Conservation (phyloP, 1,140 invertebrate species). For the Glossosoma conforme region DNA sequence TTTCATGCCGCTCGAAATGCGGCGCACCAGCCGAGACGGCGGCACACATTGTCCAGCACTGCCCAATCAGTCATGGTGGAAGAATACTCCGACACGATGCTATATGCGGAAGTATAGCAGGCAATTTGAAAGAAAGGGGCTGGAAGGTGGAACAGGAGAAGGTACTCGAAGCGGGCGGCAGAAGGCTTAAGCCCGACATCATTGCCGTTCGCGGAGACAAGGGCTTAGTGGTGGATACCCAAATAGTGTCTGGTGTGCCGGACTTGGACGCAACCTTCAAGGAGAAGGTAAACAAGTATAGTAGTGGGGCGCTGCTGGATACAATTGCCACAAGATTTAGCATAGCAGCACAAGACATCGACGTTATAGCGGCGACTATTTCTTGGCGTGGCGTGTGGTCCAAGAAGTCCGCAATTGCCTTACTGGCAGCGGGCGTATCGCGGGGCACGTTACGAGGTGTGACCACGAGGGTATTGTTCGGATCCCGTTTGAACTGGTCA, state of each 20-base stretch:
- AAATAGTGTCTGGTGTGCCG: neutral
- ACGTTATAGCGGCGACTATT: neutral
- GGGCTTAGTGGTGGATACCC: neutral
- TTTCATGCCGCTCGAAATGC: slow-evolving; percentile 36
- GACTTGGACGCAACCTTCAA: neutral
- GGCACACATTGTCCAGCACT: slow-evolving; percentile 38
- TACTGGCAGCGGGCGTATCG: neutral
- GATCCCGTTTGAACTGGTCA: neutral
- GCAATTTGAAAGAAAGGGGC: neutral
- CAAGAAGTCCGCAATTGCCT: neutral
- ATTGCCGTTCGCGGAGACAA: neutral
- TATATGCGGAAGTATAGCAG: neutral
- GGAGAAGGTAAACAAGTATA: neutral
- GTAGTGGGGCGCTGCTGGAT: neutral
- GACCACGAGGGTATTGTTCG: neutral
- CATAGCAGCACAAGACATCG: neutral
- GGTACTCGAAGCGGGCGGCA: neutral
- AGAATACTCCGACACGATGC: slow-evolving; percentile 35
- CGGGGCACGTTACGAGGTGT: neutral
- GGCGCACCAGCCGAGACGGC: slow-evolving; percentile 38
- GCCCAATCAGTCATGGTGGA: slow-evolving; percentile 36
- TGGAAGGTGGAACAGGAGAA: neutral
- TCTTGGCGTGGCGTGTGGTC: slow-evolving; percentile 2
- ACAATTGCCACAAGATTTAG: neutral
- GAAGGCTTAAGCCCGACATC: neutral